Percentiles rank a stretch among this genome's conserved stretches.
Conservation (phyloP, 2,797 vertebrate genomes). For the Graptemys geographica region DNA sequence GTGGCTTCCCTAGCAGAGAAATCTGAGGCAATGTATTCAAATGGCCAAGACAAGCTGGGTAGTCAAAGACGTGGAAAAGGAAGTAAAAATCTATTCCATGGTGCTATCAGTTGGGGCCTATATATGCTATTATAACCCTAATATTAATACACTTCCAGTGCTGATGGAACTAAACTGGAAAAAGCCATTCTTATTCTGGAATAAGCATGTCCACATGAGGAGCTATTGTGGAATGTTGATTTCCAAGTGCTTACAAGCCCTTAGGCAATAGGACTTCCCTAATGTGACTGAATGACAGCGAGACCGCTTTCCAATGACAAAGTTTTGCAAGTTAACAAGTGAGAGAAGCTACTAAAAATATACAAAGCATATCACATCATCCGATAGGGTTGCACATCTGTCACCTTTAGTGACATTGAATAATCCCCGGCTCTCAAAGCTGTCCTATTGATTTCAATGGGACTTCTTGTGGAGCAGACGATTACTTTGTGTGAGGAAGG, state of each 20-base stretch:
- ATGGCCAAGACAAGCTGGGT: background rate
- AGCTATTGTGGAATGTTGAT: background rate
- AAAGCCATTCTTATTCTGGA: background rate
- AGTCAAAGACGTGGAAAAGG: background rate
- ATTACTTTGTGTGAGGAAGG: fast-evolving
- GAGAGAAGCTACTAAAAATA: background rate
- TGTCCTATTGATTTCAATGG: background rate
- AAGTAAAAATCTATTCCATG: background rate
- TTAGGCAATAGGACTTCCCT: background rate
- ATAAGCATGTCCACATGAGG: background rate
- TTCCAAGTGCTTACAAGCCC: background rate
- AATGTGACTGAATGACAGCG: background rate
- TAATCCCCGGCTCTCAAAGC: background rate
- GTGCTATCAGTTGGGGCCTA: fast-evolving
- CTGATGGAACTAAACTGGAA: background rate
- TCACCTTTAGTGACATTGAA: background rate
- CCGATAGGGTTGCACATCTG: background rate
- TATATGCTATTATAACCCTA: background rate
- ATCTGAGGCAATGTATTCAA: background rate
- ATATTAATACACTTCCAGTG: background rate
- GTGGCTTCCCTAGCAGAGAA: fast-evolving
- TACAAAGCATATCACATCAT: background rate
- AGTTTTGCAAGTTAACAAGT: background rate
- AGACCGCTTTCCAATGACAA: background rate
- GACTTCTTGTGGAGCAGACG: background rate